phyloP scores from a whole-genome alignment of 1,140 invertebrate genomes.

The Formica exsecta region DNA sequence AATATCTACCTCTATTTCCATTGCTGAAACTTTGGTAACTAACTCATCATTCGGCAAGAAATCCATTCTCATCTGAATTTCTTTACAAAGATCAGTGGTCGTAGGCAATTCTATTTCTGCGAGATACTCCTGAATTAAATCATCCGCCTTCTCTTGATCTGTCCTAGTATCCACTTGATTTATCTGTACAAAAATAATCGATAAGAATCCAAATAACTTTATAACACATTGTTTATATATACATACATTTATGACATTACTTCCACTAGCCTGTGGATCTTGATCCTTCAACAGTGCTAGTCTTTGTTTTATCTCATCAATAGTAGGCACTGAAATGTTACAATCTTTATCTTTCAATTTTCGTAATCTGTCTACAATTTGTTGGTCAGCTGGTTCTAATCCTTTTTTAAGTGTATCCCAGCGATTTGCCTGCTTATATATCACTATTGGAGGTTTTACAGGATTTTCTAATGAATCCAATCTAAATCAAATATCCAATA shows the following conservation, averaged over 20 bases:
- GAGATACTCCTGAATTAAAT: slow-evolving; percentile 82
- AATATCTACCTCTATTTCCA: slow-evolving; percentile 74
- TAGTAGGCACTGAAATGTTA: slow-evolving; percentile 74
- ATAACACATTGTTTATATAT: neutral
- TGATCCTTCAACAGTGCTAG: slow-evolving; percentile 82
- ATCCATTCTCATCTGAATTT: slow-evolving; percentile 77
- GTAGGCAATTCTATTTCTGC: slow-evolving; percentile 76
- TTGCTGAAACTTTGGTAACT: slow-evolving; percentile 80
- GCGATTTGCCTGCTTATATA: slow-evolving; percentile 79
- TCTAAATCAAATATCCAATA: slow-evolving; percentile 67
- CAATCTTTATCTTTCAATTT: slow-evolving; percentile 82
- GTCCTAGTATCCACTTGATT: slow-evolving; percentile 80
- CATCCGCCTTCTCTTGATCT: slow-evolving; percentile 81
- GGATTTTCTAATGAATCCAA: slow-evolving; percentile 83
- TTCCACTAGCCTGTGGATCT: slow-evolving; percentile 69
- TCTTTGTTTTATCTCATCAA: slow-evolving; percentile 83
- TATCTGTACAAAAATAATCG: slow-evolving; percentile 69
- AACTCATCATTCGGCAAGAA: slow-evolving; percentile 59
- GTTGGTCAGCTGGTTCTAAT: slow-evolving; percentile 82
- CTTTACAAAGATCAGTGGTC: slow-evolving; percentile 61
- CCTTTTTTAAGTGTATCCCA: slow-evolving; percentile 82
- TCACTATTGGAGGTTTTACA: slow-evolving; percentile 82
- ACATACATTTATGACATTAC: slow-evolving; percentile 71
- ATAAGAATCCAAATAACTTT: neutral
- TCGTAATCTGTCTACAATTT: slow-evolving; percentile 82